phyloP scores from a whole-genome alignment of 64 coral and sea anemone genomes.

The Montipora sp. region DNA sequence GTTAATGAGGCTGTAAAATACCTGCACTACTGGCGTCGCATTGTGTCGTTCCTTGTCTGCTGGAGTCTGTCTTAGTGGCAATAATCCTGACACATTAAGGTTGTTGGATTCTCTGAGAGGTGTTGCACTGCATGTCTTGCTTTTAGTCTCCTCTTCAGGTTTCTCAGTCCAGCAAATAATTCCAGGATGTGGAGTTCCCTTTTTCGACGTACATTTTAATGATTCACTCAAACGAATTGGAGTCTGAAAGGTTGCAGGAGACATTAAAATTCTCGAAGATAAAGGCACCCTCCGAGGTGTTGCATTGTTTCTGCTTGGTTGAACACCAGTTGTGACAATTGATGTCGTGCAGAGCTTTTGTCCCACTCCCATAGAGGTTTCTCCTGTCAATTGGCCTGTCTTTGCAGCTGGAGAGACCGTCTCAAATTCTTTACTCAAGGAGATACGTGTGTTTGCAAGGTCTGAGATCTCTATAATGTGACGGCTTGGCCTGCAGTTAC shows the following conservation, averaged over 20 bases:
- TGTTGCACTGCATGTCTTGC: neutral
- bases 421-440: conserved; percentile 42
- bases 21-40: neutral
- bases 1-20: neutral
- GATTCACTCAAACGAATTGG: neutral
- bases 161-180: neutral
- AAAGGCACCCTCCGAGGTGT: conserved; percentile 16
- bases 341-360: neutral
- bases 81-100: conserved; percentile 10
- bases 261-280: neutral
- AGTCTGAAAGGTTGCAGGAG: neutral
- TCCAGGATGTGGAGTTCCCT: conserved; percentile 5
- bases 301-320: neutral
- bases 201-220: neutral
- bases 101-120: neutral
- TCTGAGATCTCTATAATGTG: neutral
- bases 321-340: neutral
- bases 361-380: neutral
- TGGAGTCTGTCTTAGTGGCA: conserved; percentile 4
- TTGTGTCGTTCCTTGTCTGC: neutral
- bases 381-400: neutral
- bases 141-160: neutral
- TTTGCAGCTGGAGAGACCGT: neutral
- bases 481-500: neutral
- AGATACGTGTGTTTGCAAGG: neutral